Conservation (phyloP, 1,140 invertebrate genomes). For the Euura saliciscinereae region DNA sequence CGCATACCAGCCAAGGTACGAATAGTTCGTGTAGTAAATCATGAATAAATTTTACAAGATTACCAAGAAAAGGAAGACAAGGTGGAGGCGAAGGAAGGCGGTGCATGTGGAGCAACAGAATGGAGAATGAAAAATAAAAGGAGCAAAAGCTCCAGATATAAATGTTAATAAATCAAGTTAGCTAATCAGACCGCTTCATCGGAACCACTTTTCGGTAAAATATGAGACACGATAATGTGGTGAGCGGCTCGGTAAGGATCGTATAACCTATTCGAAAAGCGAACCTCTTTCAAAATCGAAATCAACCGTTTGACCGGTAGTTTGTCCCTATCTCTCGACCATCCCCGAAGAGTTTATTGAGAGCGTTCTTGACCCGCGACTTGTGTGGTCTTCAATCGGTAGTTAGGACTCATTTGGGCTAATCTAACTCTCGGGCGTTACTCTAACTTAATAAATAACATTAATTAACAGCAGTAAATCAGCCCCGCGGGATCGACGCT, state of each 20-base stretch:
- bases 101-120: background rate
- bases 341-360: background rate
- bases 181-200: constrained; percentile 47
- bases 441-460: constrained; percentile 35
- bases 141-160: constrained; percentile 18
- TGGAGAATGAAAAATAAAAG: background rate
- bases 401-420: constrained; percentile 17
- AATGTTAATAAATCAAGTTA: constrained; percentile 42
- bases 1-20: constrained; percentile 25
- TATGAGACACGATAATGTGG: constrained; percentile 27
- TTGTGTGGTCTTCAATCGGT: constrained; percentile 16
- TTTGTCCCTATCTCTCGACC: constrained; percentile 9
- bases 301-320: constrained; percentile 13
- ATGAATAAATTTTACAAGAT: constrained; percentile 51
- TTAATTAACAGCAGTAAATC: constrained; percentile 42
- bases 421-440: constrained; percentile 19
- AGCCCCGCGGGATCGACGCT: constrained; percentile 5
- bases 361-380: background rate
- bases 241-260: background rate
- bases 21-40: constrained; percentile 29
- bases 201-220: constrained; percentile 41
- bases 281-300: constrained; percentile 3
- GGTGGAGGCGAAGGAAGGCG: no score
- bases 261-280: background rate
- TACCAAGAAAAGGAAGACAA: constrained; percentile 15